Conservation (phyloP, 2,888 invertebrate species). For the Malacosoma neustria region DNA sequence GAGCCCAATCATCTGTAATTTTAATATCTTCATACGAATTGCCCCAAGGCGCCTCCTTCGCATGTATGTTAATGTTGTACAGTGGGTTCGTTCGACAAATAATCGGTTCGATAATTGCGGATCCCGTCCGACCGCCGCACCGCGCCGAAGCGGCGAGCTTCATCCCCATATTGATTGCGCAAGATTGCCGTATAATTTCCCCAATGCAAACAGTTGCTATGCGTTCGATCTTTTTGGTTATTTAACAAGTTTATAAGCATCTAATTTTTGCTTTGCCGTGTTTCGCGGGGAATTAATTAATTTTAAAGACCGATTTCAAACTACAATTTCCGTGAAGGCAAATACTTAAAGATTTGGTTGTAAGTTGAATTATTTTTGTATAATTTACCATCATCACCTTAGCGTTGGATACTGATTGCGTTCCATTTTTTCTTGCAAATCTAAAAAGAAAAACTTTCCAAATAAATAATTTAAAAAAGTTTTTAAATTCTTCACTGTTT, state of each 20-base stretch:
- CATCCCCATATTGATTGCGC: conserved; percentile 36
- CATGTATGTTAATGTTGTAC: not conserved
- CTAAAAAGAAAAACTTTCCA: too few species aligned
- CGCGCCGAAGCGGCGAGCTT: conserved; percentile 21
- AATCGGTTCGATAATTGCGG: conserved; percentile 41
- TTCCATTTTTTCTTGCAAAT: too few species aligned
- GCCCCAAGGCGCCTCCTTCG: not conserved
- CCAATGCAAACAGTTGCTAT: conserved; percentile 25
- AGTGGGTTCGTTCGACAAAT: conserved; percentile 22
- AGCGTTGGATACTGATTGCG: too few species aligned
- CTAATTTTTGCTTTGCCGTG: not conserved
- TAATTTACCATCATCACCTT: too few species aligned
- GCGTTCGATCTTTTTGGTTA: conserved; percentile 15
- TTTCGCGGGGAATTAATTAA: not conserved
- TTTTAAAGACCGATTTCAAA: not conserved
- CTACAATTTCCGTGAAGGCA: not conserved
- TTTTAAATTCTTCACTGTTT: too few species aligned
- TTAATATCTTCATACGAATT: too few species aligned
- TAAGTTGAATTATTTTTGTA: too few species aligned
- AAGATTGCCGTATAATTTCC: conserved; percentile 53
- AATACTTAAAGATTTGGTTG: too few species aligned
- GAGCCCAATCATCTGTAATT: too few species aligned
- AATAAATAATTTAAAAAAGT: too few species aligned
- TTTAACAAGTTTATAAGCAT: conserved; percentile 21
- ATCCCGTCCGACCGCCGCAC: conserved; percentile 25